phyloP scores from a whole-genome alignment of 2,113 vertebrate species.

The Nothobranchius kuhntae region DNA sequence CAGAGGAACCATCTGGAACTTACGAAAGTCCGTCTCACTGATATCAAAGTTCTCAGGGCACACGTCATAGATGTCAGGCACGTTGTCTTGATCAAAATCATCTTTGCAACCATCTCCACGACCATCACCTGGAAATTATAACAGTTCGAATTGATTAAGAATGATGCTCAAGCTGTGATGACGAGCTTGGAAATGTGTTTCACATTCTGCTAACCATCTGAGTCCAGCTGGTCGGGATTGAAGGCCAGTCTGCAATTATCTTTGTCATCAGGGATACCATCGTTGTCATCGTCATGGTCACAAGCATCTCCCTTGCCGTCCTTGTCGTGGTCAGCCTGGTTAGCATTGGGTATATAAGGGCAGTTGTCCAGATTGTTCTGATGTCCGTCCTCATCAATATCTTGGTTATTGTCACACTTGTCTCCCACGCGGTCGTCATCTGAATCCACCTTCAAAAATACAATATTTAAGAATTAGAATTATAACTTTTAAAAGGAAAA shows the following conservation, averaged over 20 bases:
- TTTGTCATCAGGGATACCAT: conserved; percentile 96
- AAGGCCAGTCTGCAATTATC: conserved; percentile 94
- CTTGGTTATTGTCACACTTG: conserved; percentile 95
- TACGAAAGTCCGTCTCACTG: conserved; percentile 95
- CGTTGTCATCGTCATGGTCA: conserved; percentile 96
- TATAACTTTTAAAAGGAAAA: neutral
- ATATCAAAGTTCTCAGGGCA: conserved; percentile 97
- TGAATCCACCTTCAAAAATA: conserved; percentile 84
- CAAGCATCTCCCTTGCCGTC: conserved; percentile 97
- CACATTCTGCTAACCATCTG: conserved; percentile 84
- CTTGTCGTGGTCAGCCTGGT: conserved; percentile 98
- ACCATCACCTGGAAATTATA: conserved; percentile 84
- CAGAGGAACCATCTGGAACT: conserved; percentile 98
- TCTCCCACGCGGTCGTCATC: conserved; percentile 96
- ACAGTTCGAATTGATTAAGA: neutral
- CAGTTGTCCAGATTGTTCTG: conserved; percentile 99
- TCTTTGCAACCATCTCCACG: conserved; percentile 96
- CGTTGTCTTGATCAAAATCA: conserved; percentile 95
- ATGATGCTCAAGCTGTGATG: neutral
- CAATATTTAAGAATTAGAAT: conserved; percentile 1
- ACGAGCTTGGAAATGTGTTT: neutral
- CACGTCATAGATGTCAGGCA: conserved; percentile 95
- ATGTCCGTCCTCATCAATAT: conserved; percentile 98
- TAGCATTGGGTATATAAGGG: conserved; percentile 95
- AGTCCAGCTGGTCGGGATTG: conserved; percentile 93